These are phyloP conservation scores for Cerceris rybyensis DNA, from an alignment of 2,888 invertebrate genomes.

Conservation along the genomic window DNA sequence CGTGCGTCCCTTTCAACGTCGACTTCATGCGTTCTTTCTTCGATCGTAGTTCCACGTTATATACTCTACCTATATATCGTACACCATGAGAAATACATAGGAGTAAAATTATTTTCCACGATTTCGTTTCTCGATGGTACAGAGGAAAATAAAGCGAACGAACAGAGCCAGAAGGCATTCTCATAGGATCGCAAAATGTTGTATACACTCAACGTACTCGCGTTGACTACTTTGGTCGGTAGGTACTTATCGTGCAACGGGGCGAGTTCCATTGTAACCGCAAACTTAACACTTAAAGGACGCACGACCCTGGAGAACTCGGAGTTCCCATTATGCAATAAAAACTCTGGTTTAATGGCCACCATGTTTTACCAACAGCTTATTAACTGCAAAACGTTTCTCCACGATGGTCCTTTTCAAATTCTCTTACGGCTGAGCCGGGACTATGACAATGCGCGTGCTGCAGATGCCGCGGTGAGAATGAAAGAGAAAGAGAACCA, in stretches of 20 bases:
- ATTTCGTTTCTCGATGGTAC: too few relatives aligned
- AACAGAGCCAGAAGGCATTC: too few relatives aligned
- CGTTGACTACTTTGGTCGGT: not conserved
- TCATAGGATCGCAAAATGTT: too few relatives aligned
- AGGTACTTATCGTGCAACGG: slow-evolving; percentile 29
- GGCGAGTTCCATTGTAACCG: slow-evolving; percentile 58
- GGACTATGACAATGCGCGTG: slow-evolving; percentile 53
- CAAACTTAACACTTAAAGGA: slow-evolving; percentile 59
- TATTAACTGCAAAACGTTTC: slow-evolving; percentile 70
- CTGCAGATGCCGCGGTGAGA: slow-evolving; percentile 47
- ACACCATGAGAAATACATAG: not conserved
- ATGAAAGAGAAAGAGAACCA: slow-evolving; percentile 18
- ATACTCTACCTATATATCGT: slow-evolving; percentile 23
- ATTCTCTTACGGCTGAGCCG: slow-evolving; percentile 52
- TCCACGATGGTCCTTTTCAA: slow-evolving; percentile 57
- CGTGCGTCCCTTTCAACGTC: slow-evolving; percentile 42
- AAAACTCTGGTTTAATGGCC: slow-evolving; percentile 75
- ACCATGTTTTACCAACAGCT: slow-evolving; percentile 76
- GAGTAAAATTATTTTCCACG: not conserved
- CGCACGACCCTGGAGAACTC: slow-evolving; percentile 38
- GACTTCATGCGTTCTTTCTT: not conserved
- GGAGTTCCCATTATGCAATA: slow-evolving; percentile 49
- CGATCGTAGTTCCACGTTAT: slow-evolving; percentile 7
- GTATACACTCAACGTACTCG: not conserved
- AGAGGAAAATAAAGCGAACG: too few relatives aligned